Evolutionary conservation across 2,888 invertebrate genomes (phyloP), one percentile per base, ranked within the genome.

Genomic region (Leptopilina syphax): DNA sequence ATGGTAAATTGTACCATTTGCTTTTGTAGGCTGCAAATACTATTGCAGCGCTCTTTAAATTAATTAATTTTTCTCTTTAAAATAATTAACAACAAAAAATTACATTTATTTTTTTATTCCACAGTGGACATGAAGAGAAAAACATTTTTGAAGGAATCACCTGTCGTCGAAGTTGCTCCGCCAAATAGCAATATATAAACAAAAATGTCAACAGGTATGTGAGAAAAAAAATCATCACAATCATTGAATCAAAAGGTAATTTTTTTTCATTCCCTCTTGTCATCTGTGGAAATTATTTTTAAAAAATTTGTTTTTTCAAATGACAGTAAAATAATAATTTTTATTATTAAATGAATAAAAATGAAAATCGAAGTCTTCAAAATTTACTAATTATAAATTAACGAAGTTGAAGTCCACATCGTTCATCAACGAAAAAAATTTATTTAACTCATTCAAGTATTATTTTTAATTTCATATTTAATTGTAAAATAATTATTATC

Each of bases 1-100:
- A 68, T 10, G 84, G 10, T 0, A 85, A 82, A 27, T 86, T 82
- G 68, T 84, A 89, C 89, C 89, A 89, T 0, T 84, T 78, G 9
- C 86, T 81, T 6, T 85, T 80, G 65, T 87, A 89, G 10, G 83
- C 83, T 4, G 86, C 82, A 7, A 83, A 34, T 12, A 84, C 82
- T 12, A 89, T 77, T 34, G 82, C 82, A 1, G 79, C 79, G 44
- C 86, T 87, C 89, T 88, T 73, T 66, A 83, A 68, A 24, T 76
- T 3, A 34, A 0, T 13, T 13, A 50, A 47, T 47, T 47, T 50
- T 50, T 44, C 6, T 44, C 8, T 44, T 8, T 44, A 7, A 44
- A 8, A 8, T 44, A 44, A 44, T 8, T 44, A 1, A 44, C 7
- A 44, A 44, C 0, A 7, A 44, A 44, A 44, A 44, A 44, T 44